Base-by-base conservation (phyloP, 2,797 vertebrate genomes). In the Otus scops region DNA sequence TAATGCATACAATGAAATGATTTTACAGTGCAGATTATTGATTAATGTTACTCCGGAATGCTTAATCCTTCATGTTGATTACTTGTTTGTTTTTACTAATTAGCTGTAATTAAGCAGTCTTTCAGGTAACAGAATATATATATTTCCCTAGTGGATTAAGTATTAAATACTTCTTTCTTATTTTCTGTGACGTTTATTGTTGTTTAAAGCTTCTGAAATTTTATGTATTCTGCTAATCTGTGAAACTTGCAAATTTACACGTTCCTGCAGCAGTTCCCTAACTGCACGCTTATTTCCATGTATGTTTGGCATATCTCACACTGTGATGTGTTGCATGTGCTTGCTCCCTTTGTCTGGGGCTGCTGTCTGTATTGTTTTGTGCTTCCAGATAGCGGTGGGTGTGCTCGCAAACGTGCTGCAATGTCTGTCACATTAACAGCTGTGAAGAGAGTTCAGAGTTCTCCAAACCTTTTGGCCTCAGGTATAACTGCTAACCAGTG, bases 371-470 rank as follows among this genome's bases (percentile, higher is more conserved):
- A 98, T 97, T 97, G 97, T 97, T 98, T 98, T 98, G 98, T 98
- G 98, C 98, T 98, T 98, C 98, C 99, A 99, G 99, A 99, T 98
- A 99, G 99, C 98, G 99, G 99, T 98, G 99, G 99, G 99, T 98
- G 94, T 97, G 97, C 98, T 98, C 98, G 98, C 98, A 99, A 99
- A 98, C 98, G 98, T 77, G 98, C 98, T 78, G 98, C 99, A 96
- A 98, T 99, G 98, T 99, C 99, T 97, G 98, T 99, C 95, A 98
- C 98, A 94, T 98, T 99, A 98, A 99, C 99, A 97, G 98, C 99
- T 97, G 98, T 99, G 99, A 99, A 99, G 99, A 99, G 99, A 98
- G 99, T 99, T 98, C 99, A 99, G 97, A 99, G 99, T 98, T 99
- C 99, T 97, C 99, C 99, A 98, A 99, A 99, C 98, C 99, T 99